Percentiles rank a stretch among this genome's conserved stretches.
phyloP scores from a whole-genome alignment of 2,113 vertebrate species.

The Gambusia holbrooki region DNA sequence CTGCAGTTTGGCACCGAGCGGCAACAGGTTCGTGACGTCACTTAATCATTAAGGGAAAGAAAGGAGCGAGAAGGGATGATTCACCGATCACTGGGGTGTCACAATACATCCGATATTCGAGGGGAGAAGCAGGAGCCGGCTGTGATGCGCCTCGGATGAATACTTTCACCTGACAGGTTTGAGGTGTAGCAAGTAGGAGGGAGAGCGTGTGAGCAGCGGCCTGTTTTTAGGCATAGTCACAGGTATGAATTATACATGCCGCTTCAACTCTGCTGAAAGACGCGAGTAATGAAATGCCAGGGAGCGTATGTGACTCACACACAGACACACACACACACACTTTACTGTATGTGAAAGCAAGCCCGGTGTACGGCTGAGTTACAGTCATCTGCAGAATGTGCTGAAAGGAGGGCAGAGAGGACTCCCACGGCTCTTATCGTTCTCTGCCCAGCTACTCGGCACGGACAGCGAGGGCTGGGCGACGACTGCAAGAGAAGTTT shows the following conservation, averaged over 20 bases:
- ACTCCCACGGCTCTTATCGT: constrained; percentile 46
- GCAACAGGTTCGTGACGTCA: constrained; percentile 32
- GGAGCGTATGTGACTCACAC: constrained; percentile 38
- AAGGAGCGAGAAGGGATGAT: constrained; percentile 37
- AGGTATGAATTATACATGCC: constrained; percentile 58
- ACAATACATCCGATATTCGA: constrained; percentile 11
- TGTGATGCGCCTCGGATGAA: constrained; percentile 37
- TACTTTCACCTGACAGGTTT: constrained; percentile 42
- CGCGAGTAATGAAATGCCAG: constrained; percentile 38
- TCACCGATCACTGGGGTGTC: constrained; percentile 48
- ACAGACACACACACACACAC: constrained; percentile 2
- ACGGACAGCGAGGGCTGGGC: constrained; percentile 11
- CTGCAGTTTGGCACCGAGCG: background rate
- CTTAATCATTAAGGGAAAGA: constrained; percentile 32
- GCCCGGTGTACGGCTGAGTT: constrained; percentile 19
- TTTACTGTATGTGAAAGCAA: constrained; percentile 1
- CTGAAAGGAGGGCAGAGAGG: constrained; percentile 30
- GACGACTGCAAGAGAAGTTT: constrained; percentile 16
- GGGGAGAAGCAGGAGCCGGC: background rate
- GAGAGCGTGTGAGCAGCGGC: constrained; percentile 45
- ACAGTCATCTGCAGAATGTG: constrained; percentile 42
- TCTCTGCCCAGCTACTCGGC: constrained; percentile 32
- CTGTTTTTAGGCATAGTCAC: constrained; percentile 32
- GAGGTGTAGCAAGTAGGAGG: constrained; percentile 26
- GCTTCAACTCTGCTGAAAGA: constrained; percentile 35